Conservation (phyloP, 2,888 invertebrate genomes). For the Ichneumoninae sp. region DNA sequence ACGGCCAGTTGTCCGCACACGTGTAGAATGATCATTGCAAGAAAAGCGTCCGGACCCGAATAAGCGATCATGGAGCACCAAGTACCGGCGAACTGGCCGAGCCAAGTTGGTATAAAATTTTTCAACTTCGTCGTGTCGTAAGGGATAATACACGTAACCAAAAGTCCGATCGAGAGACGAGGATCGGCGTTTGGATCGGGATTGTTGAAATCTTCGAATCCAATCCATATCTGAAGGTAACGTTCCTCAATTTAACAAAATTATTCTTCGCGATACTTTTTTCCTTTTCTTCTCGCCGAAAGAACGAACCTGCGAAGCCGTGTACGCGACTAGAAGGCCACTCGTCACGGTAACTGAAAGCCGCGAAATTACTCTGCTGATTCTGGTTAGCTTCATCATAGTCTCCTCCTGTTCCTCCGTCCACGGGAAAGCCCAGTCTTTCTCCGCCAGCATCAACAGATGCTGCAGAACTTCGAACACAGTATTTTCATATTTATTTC, state of each 20-base stretch:
- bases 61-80: constrained; percentile 72
- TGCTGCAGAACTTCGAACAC: constrained; percentile 49
- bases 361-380: constrained; percentile 70
- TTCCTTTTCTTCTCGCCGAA: no score
- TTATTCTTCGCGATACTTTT: no score
- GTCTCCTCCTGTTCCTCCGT: neutral
- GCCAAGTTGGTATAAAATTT: constrained; percentile 73
- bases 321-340: constrained; percentile 55
- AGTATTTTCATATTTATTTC: constrained; percentile 36
- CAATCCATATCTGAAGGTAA: constrained; percentile 19
- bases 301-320: constrained; percentile 18
- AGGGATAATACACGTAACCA: constrained; percentile 67
- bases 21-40: constrained; percentile 75
- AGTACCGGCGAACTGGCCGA: constrained; percentile 74
- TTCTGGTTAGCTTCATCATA: constrained; percentile 57
- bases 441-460: constrained; percentile 42
- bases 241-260: neutral
- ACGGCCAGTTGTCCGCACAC: constrained; percentile 75
- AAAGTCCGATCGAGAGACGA: constrained; percentile 15
- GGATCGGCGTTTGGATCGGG: neutral
- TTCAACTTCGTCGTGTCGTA: constrained; percentile 69
- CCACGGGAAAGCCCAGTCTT: constrained; percentile 27
- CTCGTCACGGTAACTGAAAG: constrained; percentile 62
- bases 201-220: neutral
- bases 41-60: constrained; percentile 73